phyloP scores from a whole-genome alignment of 2,113 vertebrate genomes.

The Phyllostomus discolor region DNA sequence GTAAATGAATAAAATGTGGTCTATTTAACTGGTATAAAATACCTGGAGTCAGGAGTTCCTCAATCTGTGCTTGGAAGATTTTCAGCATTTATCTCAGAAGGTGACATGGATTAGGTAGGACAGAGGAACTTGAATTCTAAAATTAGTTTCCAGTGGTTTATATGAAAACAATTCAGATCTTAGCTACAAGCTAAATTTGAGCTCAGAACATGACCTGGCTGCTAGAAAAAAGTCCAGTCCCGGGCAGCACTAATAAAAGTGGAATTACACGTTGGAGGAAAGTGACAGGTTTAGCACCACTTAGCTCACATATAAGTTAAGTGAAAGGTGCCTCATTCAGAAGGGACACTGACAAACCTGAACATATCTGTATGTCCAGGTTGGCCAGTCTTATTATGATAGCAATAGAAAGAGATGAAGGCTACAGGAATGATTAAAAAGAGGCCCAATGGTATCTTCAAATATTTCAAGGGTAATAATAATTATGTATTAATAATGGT shows the following conservation, averaged over 20 bases:
- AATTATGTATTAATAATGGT: background rate
- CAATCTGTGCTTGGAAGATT: background rate
- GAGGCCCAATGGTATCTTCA: background rate
- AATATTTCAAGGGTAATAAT: background rate
- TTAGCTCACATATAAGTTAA: background rate
- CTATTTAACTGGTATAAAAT: background rate
- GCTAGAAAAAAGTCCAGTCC: background rate
- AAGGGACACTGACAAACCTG: background rate
- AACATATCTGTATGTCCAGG: background rate
- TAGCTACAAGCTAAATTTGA: background rate
- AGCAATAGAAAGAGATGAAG: background rate
- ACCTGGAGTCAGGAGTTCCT: background rate
- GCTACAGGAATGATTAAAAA: background rate
- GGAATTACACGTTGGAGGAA: background rate
- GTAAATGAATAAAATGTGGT: background rate
- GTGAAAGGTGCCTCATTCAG: background rate
- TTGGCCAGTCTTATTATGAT: background rate
- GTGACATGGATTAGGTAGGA: slow-evolving; percentile 10
- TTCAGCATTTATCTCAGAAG: slow-evolving; percentile 2
- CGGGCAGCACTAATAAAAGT: background rate
- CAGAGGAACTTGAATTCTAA: slow-evolving; percentile 28
- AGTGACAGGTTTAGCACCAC: background rate
- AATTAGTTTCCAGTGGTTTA: slow-evolving; percentile 26
- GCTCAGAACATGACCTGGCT: background rate
- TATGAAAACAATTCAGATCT: background rate